These are phyloP conservation scores for Dicaeum eximium DNA, from an alignment of 2,113 vertebrate genomes.

Conservation along the genomic window DNA sequence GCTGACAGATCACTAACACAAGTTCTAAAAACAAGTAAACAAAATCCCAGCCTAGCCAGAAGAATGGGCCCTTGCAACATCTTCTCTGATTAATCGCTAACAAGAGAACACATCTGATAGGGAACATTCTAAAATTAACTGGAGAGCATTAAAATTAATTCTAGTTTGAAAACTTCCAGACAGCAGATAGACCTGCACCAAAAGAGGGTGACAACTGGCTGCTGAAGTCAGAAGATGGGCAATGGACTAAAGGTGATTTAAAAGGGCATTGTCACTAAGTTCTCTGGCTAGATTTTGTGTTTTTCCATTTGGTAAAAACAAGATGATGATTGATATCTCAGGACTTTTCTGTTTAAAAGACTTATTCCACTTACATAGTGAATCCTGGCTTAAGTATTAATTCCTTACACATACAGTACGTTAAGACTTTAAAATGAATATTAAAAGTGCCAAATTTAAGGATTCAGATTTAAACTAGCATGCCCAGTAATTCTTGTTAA, in stretches of 20 bases:
- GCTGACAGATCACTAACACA: not conserved
- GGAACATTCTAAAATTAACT: not conserved
- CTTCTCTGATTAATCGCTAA: not conserved
- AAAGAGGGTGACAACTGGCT: not conserved
- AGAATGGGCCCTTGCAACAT: not conserved
- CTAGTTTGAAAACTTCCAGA: not conserved
- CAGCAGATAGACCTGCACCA: not conserved
- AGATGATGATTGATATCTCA: not conserved
- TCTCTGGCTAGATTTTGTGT: not conserved
- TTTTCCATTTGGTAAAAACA: not conserved
- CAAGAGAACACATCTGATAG: not conserved
- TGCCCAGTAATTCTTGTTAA: not conserved
- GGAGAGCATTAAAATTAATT: not conserved
- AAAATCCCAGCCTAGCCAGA: not conserved
- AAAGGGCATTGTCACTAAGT: not conserved
- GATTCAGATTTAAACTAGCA: not conserved
- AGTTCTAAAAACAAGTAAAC: not conserved
- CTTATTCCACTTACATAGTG: not conserved
- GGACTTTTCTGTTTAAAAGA: not conserved
- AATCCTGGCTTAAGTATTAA: not conserved
- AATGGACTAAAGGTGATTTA: not conserved
- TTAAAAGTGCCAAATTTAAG: not conserved
- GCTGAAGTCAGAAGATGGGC: not conserved
- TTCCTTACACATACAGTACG: fast-evolving
- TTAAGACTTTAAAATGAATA: not conserved